These are phyloP conservation scores for Nymphalis io DNA, from an alignment of 1,140 invertebrate species.

Conservation along the genomic window DNA sequence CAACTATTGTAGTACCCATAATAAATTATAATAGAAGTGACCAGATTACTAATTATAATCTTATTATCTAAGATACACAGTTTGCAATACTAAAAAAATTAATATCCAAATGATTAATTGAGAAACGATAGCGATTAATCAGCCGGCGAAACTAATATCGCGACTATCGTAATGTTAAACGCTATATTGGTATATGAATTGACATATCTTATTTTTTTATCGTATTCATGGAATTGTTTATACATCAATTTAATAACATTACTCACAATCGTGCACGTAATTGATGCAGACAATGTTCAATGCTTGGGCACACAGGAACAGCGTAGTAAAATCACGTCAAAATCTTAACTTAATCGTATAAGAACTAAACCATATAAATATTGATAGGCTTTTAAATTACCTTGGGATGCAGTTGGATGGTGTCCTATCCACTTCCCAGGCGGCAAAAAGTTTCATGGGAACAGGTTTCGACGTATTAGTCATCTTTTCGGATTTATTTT, in stretches of 20 bases:
- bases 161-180: neutral
- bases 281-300: slow-evolving; percentile 26
- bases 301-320: slow-evolving; percentile 27
- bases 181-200: neutral
- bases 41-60: too few species aligned
- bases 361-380: slow-evolving; percentile 29
- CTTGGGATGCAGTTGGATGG: slow-evolving; percentile 98
- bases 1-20: too few species aligned
- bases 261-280: slow-evolving; percentile 18
- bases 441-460: slow-evolving; percentile 98
- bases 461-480: slow-evolving; percentile 88
- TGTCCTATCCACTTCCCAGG: slow-evolving; percentile 98
- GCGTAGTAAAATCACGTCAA: slow-evolving; percentile 34
- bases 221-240: slow-evolving; percentile 12
- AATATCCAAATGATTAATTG: neutral
- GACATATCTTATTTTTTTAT: slow-evolving; percentile 12
- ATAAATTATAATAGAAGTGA: too few species aligned
- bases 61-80: too few species aligned
- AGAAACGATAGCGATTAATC: neutral
- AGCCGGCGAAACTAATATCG: slow-evolving; percentile 4
- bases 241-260: slow-evolving; percentile 16
- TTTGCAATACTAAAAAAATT: neutral
- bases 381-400: slow-evolving; percentile 78
- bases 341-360: slow-evolving; percentile 50
- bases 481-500: slow-evolving; percentile 81